phyloP scores from a whole-genome alignment of 1,140 invertebrate species.

The Pseudomyrmex gracilis region DNA sequence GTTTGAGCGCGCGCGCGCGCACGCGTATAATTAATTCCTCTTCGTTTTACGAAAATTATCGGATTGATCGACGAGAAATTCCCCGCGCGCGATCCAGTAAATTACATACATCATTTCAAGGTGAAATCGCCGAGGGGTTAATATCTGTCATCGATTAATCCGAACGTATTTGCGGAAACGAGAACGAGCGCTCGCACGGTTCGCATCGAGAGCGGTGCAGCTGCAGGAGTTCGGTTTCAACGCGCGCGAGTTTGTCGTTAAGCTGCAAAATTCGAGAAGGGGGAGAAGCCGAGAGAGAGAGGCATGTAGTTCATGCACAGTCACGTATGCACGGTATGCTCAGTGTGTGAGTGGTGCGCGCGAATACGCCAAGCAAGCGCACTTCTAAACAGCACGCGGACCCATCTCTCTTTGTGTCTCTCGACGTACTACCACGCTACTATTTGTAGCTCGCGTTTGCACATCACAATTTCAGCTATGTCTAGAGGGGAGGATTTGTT shows the following conservation, averaged over 20 bases:
- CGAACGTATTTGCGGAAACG: background rate
- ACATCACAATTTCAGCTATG: conserved; percentile 17
- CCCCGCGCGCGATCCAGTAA: too few relatives aligned
- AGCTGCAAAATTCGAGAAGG: conserved; percentile 23
- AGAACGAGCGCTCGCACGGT: background rate
- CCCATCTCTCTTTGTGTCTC: background rate
- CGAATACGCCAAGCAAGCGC: background rate
- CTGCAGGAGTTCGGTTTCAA: background rate
- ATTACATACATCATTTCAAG: conserved; percentile 12
- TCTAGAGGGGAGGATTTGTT: conserved; percentile 9
- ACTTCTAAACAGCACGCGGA: background rate
- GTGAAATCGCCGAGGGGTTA: background rate
- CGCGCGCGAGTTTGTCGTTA: background rate
- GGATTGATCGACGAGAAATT: background rate
- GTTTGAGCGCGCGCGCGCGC: background rate
- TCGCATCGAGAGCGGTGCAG: too few relatives aligned
- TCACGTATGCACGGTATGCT: background rate
- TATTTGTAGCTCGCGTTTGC: conserved; percentile 17
- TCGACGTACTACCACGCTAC: too few relatives aligned
- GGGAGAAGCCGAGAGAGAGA: background rate
- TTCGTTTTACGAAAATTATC: background rate
- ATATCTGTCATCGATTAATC: conserved; percentile 18
- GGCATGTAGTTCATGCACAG: background rate
- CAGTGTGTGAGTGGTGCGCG: background rate
- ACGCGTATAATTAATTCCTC: background rate